Evolutionary conservation across 2,797 vertebrate species (phyloP).

Genomic region (Gila robusta): DNA sequence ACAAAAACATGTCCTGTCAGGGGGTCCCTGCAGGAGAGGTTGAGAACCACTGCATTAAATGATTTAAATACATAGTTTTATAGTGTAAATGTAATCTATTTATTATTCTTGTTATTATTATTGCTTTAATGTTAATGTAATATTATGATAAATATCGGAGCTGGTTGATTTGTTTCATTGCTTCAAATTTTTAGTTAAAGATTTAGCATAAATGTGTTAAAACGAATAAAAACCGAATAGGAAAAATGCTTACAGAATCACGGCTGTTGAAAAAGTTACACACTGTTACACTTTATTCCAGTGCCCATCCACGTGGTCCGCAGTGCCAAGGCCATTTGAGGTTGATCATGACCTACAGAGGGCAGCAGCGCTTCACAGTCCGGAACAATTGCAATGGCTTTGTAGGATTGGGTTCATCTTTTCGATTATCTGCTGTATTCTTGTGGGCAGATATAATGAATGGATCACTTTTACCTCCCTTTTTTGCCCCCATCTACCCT

Average conservation of each 20-base stretch:
- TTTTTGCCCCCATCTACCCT: conserved; percentile 22
- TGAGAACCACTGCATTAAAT: no score
- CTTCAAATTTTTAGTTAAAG: neutral
- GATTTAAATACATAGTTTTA: neutral
- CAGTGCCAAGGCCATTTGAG: conserved; percentile 48
- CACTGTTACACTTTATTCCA: conserved; percentile 22
- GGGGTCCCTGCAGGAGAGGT: no score
- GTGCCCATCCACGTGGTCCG: conserved; percentile 67
- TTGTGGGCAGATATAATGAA: conserved; percentile 64
- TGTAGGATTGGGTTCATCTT: conserved; percentile 1
- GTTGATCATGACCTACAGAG: conserved; percentile 69
- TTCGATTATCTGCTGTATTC: conserved; percentile 39
- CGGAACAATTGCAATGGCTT: conserved; percentile 31
- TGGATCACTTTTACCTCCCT: conserved; percentile 61
- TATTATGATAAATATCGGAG: neutral
- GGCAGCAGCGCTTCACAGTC: conserved; percentile 75
- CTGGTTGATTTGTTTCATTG: neutral
- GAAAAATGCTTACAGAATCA: neutral
- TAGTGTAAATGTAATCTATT: neutral
- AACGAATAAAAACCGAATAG: neutral
- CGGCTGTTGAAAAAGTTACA: neutral
- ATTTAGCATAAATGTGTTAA: neutral
- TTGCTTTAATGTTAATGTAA: no score
- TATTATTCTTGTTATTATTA: no score
- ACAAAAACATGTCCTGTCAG: no score